Conservation (phyloP, 2,888 invertebrate species). For the Prenolepis imparis region DNA sequence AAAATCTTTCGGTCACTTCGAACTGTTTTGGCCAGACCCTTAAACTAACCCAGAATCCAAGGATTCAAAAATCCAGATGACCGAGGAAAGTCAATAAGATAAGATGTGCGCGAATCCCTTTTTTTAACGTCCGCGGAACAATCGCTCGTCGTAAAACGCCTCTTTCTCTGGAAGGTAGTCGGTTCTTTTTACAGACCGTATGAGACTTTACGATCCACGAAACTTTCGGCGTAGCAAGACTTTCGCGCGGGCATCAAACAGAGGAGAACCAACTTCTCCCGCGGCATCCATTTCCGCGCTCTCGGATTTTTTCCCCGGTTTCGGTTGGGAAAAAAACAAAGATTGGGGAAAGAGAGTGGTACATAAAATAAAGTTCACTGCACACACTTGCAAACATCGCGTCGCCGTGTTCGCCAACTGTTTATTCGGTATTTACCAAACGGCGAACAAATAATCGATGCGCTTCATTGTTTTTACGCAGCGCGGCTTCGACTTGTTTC, state of each 20-base stretch:
- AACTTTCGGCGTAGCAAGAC: constrained; percentile 34
- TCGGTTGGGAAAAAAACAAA: not conserved
- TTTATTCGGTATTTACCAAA: constrained; percentile 11
- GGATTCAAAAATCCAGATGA: not conserved
- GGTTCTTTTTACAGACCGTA: not conserved
- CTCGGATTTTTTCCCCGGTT: not conserved
- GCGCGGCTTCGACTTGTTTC: not conserved
- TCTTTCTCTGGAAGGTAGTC: constrained; percentile 1
- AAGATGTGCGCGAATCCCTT: no score
- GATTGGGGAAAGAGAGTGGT: not conserved
- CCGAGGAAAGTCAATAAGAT: not conserved
- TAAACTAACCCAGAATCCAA: not conserved
- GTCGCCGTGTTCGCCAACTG: not conserved
- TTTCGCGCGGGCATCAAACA: constrained; percentile 23
- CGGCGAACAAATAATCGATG: constrained; percentile 32
- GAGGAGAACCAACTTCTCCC: constrained; percentile 24
- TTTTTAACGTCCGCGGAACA: constrained; percentile 4
- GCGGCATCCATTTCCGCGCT: constrained; percentile 30
- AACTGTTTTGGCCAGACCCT: not conserved
- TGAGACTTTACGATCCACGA: constrained; percentile 18
- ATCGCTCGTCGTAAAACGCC: constrained; percentile 34
- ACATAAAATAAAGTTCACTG: constrained; percentile 20
- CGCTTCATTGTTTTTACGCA: constrained; percentile 5
- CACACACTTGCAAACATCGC: constrained; percentile 22
- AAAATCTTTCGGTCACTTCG: not conserved